Percentiles rank a stretch among this genome's conserved stretches.
Conservation (phyloP, 2,888 invertebrate species). For the Lacanobia wlatinum region DNA sequence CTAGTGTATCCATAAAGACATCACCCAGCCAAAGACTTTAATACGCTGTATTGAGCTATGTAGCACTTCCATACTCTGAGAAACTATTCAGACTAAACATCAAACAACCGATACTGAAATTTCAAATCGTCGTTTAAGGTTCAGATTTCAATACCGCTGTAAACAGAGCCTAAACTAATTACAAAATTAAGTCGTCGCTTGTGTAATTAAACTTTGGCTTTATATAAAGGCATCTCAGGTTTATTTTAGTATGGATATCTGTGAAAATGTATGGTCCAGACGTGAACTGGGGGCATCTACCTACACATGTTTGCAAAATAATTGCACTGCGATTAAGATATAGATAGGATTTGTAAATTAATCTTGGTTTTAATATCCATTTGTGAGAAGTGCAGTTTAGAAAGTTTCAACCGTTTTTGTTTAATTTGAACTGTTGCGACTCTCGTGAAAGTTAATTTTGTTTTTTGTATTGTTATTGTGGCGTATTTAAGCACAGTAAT, state of each 20-base stretch:
- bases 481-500: too few species aligned
- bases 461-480: background rate
- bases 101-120: background rate
- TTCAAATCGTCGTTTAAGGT: background rate
- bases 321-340: conserved; percentile 47
- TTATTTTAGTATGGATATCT: background rate
- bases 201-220: background rate
- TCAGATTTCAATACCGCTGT: background rate
- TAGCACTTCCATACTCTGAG: conserved; percentile 20
- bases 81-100: conserved; percentile 42
- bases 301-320: conserved; percentile 44
- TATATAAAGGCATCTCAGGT: background rate
- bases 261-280: background rate
- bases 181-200: conserved; percentile 13
- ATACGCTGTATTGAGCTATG: conserved; percentile 13
- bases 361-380: conserved; percentile 51
- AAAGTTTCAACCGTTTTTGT: conserved; percentile 36
- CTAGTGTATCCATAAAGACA: background rate
- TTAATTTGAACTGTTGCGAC: conserved; percentile 15
- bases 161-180: conserved; percentile 19
- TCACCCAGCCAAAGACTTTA: background rate
- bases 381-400: conserved; percentile 33
- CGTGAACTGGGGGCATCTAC: conserved; percentile 30
- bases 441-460: background rate
- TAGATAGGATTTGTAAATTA: conserved; percentile 47